These are phyloP conservation scores for Candidula unifasciata DNA, from an alignment of 2,888 invertebrate species.

Conservation along the genomic window DNA sequence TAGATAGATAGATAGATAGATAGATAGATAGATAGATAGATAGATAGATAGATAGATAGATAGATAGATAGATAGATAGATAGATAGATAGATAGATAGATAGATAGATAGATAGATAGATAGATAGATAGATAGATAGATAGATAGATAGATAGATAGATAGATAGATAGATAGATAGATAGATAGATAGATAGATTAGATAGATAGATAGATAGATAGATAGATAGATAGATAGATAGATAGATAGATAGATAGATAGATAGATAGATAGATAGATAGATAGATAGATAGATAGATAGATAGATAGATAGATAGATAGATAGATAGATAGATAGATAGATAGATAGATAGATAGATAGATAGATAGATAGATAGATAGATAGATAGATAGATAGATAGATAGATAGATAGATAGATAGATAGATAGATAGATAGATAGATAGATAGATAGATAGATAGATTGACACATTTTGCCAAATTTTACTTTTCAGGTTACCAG, in stretches of 20 bases:
- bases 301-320: too few relatives aligned
- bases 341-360: too few relatives aligned
- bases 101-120: conserved; percentile 15
- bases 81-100: conserved; percentile 15
- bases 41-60: conserved; percentile 15
- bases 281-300: background rate
- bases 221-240: background rate
- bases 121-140: background rate
- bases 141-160: background rate
- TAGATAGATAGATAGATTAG: background rate
- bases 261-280: background rate
- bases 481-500: too few relatives aligned
- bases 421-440: too few relatives aligned
- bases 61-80: conserved; percentile 15
- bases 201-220: background rate
- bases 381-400: too few relatives aligned
- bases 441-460: too few relatives aligned
- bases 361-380: too few relatives aligned
- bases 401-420: too few relatives aligned
- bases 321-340: too few relatives aligned
- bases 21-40: conserved; percentile 15
- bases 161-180: background rate
- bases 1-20: conserved; percentile 15
- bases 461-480: too few relatives aligned
- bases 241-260: background rate